phyloP scores from a whole-genome alignment of 30 jellyfish, hydroid and myxozoan species.

The Chrysaora quinquecirrha region DNA sequence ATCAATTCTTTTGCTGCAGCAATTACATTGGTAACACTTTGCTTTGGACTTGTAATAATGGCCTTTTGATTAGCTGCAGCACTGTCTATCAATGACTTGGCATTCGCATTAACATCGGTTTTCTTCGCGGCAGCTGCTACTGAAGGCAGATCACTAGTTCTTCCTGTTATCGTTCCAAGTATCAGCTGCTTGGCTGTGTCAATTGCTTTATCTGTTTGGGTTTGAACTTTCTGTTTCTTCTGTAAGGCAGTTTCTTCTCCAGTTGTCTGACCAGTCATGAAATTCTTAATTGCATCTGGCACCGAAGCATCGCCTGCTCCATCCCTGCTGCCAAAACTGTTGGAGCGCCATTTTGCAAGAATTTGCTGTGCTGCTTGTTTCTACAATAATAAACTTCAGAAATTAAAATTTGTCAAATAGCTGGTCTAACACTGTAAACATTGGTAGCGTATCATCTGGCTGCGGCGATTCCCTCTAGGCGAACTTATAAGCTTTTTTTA shows the following conservation, averaged over 20 bases:
- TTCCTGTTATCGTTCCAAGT: slow-evolving; percentile 64
- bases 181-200: slow-evolving; percentile 56
- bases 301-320: slow-evolving; percentile 36
- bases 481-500: no score
- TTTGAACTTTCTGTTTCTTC: slow-evolving; percentile 24
- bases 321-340: slow-evolving; percentile 84
- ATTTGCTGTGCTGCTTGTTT: slow-evolving; percentile 86
- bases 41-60: slow-evolving; percentile 43
- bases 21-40: slow-evolving; percentile 42
- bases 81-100: neutral
- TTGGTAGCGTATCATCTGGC: no score
- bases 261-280: slow-evolving; percentile 88
- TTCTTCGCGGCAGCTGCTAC: neutral
- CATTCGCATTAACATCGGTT: neutral
- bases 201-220: slow-evolving; percentile 59
- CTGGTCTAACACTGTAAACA: no score
- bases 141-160: slow-evolving; percentile 32
- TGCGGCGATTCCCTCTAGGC: no score
- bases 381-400: slow-evolving; percentile 40
- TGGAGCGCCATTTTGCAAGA: slow-evolving; percentile 90
- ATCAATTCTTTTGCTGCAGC: slow-evolving; percentile 62
- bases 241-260: slow-evolving; percentile 4
- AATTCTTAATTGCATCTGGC: slow-evolving; percentile 87
- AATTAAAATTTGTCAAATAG: no score
- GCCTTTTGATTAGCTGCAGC: slow-evolving; percentile 29